Base-by-base conservation (phyloP, 2,113 vertebrate species). In the human (Homo sapiens) region DNA sequence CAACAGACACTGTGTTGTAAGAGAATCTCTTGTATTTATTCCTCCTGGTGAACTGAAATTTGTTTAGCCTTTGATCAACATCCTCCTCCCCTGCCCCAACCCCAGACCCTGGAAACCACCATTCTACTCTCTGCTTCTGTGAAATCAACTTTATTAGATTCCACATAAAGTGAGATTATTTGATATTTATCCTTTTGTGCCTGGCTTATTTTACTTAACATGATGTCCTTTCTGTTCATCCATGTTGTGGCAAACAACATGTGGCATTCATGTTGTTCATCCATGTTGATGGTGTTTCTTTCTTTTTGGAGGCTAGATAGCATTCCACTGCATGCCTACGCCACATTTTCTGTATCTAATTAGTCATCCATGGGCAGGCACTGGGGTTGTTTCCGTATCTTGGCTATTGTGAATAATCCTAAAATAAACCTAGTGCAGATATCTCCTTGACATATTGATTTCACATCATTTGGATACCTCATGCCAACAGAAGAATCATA, bases 281-380 rank as follows among this genome's bases (percentile, higher is more conserved):
- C 18, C 52, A 20, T 20, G 52, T 55, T 52, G 12, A 18, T 25
- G 40, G 1, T 17, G n/a, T 13, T 22, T 9, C 27, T 8, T 52
- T 22, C 48, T 12, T 12, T n/a, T 17, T 59, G 4, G 23, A 12
- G 25, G 40, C 32, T 61, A 7, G 8, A 14, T n/a, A 1, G 17
- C 16, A 40, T 35, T 61, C 52, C 6, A 18, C 9, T 9, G 17
- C 1, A 13, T 11, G 13, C 16, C 6, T 2, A 20, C 6, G 0
- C 9, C 73, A 40, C 18, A 10, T 17, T 27, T 32, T 50, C n/a
- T 72, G 35, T 50, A 13, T 40, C 35, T 2, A 2, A 7, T 48
- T 3, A 2, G 5, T 48, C 23, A 6, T 38, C 59, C n/a, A 8
- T 80, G 73, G 11, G 3, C 11, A 22, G 40, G 2, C 20, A 3